A percentile compares a stretch with the other conserved stretches of the same genome.
These are phyloP conservation scores for Leucoma salicis DNA, from an alignment of 2,888 invertebrate species.

Conservation along the genomic window DNA sequence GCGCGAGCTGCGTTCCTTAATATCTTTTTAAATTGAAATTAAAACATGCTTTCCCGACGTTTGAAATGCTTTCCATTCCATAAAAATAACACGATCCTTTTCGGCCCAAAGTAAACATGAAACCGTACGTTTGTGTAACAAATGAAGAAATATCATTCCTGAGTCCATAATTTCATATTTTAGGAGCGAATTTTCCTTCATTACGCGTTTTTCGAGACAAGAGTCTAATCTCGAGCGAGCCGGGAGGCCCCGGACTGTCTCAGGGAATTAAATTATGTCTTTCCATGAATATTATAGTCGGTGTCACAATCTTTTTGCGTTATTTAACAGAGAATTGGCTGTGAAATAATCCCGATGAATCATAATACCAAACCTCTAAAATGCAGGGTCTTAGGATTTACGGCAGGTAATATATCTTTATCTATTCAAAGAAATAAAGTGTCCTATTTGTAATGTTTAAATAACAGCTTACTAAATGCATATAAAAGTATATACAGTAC, in stretches of 20 bases:
- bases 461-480: no score
- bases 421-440: no score
- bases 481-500: not conserved
- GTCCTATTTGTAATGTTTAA: no score
- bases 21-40: constrained; percentile 30
- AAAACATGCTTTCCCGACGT: constrained; percentile 15
- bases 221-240: constrained; percentile 62
- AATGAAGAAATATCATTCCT: constrained; percentile 54
- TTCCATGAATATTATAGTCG: constrained; percentile 79
- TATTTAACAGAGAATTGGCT: constrained; percentile 48
- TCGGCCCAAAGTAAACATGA: constrained; percentile 21
- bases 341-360: constrained; percentile 57
- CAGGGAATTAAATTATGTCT: constrained; percentile 73
- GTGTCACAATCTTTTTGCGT: constrained; percentile 66
- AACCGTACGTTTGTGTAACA: constrained; percentile 31
- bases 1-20: constrained; percentile 10
- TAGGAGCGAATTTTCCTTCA: constrained; percentile 59
- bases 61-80: constrained; percentile 15
- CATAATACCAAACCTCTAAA: constrained; percentile 42
- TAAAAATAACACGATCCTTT: constrained; percentile 18
- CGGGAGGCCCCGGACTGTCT: constrained; percentile 56
- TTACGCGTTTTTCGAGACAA: constrained; percentile 68
- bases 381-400: constrained; percentile 16
- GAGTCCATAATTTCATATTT: constrained; percentile 71
- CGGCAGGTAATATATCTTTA: constrained; percentile 23